phyloP scores from a whole-genome alignment of 2,797 vertebrate species.

The Allenopithecus nigroviridis region DNA sequence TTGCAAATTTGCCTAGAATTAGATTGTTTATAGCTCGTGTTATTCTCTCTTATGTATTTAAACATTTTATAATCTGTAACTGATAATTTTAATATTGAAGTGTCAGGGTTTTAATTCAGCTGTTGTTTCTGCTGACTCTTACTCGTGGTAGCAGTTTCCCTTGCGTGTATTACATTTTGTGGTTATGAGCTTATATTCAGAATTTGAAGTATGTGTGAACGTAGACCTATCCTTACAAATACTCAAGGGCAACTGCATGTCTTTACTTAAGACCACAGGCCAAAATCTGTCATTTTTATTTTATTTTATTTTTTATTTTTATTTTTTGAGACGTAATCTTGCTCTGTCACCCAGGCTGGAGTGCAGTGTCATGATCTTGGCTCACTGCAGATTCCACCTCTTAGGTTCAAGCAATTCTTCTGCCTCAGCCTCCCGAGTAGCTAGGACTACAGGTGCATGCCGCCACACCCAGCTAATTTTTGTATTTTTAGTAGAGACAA shows the following conservation, averaged over 20 bases:
- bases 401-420: too few species aligned
- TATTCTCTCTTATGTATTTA: constrained; percentile 7
- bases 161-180: neutral
- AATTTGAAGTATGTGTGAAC: neutral
- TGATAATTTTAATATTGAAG: neutral
- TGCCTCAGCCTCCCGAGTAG: too few species aligned
- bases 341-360: too few species aligned
- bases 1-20: neutral
- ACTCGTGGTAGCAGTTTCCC: neutral
- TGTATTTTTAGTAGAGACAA: too few species aligned
- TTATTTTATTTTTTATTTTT: too few species aligned
- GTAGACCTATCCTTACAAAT: neutral
- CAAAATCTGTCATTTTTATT: neutral
- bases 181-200: neutral
- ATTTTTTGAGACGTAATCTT: too few species aligned
- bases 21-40: neutral
- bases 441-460: too few species aligned
- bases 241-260: neutral
- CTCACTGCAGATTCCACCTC: too few species aligned
- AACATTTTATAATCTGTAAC: neutral
- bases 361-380: too few species aligned
- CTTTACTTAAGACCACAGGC: neutral
- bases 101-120: neutral
- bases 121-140: neutral
- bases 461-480: too few species aligned